Evolutionary conservation across 2,113 vertebrate species (phyloP).

Genomic region (Motacilla tschutschensis): DNA sequence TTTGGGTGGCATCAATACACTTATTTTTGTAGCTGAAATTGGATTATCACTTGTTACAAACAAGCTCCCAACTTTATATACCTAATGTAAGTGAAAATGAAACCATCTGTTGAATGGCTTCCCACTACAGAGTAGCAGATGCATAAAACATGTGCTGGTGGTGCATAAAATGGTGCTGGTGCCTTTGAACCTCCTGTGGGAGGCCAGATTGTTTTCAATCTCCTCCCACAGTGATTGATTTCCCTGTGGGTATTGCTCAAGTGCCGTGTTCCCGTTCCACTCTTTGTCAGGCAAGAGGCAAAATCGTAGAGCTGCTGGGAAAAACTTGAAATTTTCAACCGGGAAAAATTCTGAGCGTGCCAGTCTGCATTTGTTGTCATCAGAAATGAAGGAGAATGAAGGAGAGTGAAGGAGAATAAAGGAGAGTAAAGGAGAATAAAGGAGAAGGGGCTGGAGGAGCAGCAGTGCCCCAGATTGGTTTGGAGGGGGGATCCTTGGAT

Average conservation of each 20-base stretch:
- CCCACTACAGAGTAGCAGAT: conserved; percentile 18
- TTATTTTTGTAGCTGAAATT: neutral
- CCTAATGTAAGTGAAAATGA: conserved; percentile 51
- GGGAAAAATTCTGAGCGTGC: neutral
- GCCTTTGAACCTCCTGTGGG: conserved; percentile 27
- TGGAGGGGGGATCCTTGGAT: neutral
- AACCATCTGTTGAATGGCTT: conserved; percentile 57
- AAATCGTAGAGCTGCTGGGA: neutral
- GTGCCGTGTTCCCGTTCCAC: neutral
- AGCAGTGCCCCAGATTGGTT: neutral
- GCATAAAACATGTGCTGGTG: conserved; percentile 4
- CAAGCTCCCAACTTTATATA: conserved; percentile 13
- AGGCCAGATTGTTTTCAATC: conserved; percentile 41
- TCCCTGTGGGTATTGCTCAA: neutral
- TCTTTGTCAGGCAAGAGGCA: neutral
- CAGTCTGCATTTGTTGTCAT: neutral
- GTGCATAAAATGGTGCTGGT: neutral
- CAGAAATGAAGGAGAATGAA: neutral
- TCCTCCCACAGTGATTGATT: conserved; percentile 38
- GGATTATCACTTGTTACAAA: conserved; percentile 31
- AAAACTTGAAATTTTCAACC: neutral
- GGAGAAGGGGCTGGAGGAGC: neutral
- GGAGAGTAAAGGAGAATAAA: neutral
- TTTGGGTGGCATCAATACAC: neutral
- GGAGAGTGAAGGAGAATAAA: neutral